A percentile compares a stretch with the other conserved stretches of the same genome.
phyloP scores from a whole-genome alignment of 1,140 invertebrate genomes.

The Drosophila yakuba region DNA sequence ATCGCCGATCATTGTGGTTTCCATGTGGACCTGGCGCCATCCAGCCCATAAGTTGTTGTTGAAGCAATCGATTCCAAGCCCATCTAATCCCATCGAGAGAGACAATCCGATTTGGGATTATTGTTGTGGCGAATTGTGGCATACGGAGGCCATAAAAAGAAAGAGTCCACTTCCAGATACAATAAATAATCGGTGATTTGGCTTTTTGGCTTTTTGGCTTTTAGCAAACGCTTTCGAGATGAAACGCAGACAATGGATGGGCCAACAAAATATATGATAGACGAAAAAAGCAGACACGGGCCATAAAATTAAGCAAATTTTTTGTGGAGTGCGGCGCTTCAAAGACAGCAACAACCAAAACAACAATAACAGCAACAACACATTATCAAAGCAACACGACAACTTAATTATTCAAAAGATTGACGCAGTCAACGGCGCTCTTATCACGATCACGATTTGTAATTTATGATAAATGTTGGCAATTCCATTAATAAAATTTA shows the following conservation, averaged over 20 bases:
- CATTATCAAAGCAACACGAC: slow-evolving; percentile 64
- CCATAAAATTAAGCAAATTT: slow-evolving; percentile 76
- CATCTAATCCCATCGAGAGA: neutral
- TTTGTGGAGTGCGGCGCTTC: slow-evolving; percentile 61
- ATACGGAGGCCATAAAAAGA: slow-evolving; percentile 30
- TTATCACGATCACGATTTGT: slow-evolving; percentile 81
- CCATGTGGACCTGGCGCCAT: slow-evolving; percentile 18
- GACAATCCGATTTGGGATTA: neutral
- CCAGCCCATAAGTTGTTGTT: slow-evolving; percentile 4
- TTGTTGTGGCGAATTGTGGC: slow-evolving; percentile 7
- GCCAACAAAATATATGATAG: neutral
- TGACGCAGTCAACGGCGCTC: slow-evolving; percentile 47
- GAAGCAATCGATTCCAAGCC: neutral
- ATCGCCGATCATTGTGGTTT: slow-evolving; percentile 18
- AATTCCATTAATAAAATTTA: slow-evolving; percentile 83
- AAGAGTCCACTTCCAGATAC: slow-evolving; percentile 47
- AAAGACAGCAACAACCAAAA: slow-evolving; percentile 45
- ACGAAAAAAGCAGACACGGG: slow-evolving; percentile 46
- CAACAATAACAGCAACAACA: slow-evolving; percentile 22
- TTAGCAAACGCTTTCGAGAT: slow-evolving; percentile 40
- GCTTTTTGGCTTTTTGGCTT: slow-evolving; percentile 59
- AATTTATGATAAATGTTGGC: slow-evolving; percentile 82
- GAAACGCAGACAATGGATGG: slow-evolving; percentile 13
- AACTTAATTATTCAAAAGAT: slow-evolving; percentile 77
- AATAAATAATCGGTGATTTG: slow-evolving; percentile 78